Evolutionary conservation across 30 jellyfish, hydroid and myxozoan species (phyloP), one percentile per base, ranked within the genome.

Genomic region (Nemopilema nomurai): DNA sequence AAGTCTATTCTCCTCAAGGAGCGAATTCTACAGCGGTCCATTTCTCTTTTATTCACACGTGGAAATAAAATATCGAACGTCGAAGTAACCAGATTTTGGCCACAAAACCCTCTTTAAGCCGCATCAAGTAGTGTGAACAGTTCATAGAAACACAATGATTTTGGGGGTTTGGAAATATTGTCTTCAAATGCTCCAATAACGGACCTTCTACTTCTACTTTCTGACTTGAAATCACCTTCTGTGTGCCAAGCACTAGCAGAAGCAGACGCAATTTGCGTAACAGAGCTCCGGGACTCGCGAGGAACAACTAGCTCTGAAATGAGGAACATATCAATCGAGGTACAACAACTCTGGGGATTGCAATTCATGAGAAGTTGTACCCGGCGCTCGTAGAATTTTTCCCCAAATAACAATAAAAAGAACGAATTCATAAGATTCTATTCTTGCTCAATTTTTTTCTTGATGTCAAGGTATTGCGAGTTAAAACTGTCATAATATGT

Each of bases 51-150:
- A 41, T 74, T 67, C 53, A 32, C 52, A 23, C 0, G 67, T 51
- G 6, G 91, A 77, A 69, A 19, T 67, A 67, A 29, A 70, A 52
- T 8, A 21, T 32, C 51, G 70, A 82, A 69, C 23, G 62, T 4
- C 49, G 65, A 49, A 4, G 91, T 82, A 4, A 67, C 76, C 81
- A 69, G 30, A 21, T 26, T 13, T 82, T 82, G 91, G 20, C 91
- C 84, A 4, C 31, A 19, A 32, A 82, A 82, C 27, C 89, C n/a
- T 64, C 22, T 79, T 24, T 31, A 23, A 79, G 72, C 50, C 64
- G 89, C 91, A 82, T 82, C 77, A 24, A 23, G 90, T 67, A 57
- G 83, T 68, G 67, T 67, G 76, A 9, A 67, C 83, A 31, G 89
- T 80, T 51, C 49, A 67, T 0, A n/a, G 51, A 67, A 82, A 68